A percentile compares a stretch with the other conserved stretches of the same genome.
These are phyloP conservation scores for Drosophila punjabiensis DNA, from an alignment of 1,140 invertebrate genomes.

Conservation along the genomic window DNA sequence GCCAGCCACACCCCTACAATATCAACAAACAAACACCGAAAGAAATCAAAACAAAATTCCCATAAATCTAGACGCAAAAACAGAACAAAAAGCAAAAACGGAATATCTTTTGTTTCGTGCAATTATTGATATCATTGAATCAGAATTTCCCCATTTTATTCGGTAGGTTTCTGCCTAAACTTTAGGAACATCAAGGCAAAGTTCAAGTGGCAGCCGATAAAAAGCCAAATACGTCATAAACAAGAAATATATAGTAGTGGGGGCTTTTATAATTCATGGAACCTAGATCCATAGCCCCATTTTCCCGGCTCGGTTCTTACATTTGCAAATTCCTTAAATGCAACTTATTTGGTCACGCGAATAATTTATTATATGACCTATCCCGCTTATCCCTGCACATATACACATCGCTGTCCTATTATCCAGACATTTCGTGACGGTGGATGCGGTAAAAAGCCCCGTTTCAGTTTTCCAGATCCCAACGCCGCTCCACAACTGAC, in stretches of 20 bases:
- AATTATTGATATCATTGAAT: constrained; percentile 64
- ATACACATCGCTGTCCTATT: neutral
- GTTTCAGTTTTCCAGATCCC: constrained; percentile 27
- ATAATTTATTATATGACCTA: constrained; percentile 81
- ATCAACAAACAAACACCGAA: constrained; percentile 8
- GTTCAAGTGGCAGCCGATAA: constrained; percentile 29
- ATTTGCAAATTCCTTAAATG: constrained; percentile 64
- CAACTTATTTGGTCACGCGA: constrained; percentile 83
- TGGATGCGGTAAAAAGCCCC: constrained; percentile 60
- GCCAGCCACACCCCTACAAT: constrained; percentile 1
- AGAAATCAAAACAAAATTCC: constrained; percentile 42
- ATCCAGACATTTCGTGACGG: constrained; percentile 67
- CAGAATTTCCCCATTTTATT: constrained; percentile 9
- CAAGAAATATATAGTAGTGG: constrained; percentile 12
- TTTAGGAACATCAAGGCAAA: constrained; percentile 21
- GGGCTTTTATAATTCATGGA: constrained; percentile 58
- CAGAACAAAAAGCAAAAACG: constrained; percentile 13
- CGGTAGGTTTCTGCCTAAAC: constrained; percentile 39
- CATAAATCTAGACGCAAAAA: constrained; percentile 45
- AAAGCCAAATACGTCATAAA: constrained; percentile 9
- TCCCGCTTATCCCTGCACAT: constrained; percentile 29
- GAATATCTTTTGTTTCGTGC: constrained; percentile 29
- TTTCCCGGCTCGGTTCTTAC: constrained; percentile 26
- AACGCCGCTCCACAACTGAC: constrained; percentile 5
- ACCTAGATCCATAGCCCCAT: constrained; percentile 6